Percentiles rank a stretch among this genome's conserved stretches.
Evolutionary conservation across 1,140 invertebrate species (phyloP).

Genomic region (Sarcophaga peregrina): DNA sequence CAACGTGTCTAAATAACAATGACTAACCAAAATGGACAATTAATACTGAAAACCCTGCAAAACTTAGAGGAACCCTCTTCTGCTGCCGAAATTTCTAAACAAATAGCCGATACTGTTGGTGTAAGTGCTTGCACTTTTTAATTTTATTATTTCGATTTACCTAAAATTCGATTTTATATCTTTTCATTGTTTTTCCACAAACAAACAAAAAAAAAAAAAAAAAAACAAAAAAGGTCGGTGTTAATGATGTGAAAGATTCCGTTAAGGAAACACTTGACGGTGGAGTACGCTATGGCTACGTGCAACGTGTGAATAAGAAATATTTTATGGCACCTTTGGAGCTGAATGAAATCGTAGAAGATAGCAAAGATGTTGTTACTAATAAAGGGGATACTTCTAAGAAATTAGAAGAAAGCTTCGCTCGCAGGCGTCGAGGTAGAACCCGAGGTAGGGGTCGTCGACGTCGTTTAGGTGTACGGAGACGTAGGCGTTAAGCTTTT

Average conservation of each 20-base stretch:
- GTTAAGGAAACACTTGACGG: constrained; percentile 40
- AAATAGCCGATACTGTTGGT: constrained; percentile 36
- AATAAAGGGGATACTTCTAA: constrained; percentile 2
- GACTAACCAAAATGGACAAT: constrained; percentile 44
- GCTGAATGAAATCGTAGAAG: background rate
- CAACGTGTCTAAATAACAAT: background rate
- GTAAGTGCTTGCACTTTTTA: constrained; percentile 4
- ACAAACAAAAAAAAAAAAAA: too few relatives aligned
- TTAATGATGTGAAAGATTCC: constrained; percentile 42
- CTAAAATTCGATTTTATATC: background rate
- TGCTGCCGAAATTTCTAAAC: constrained; percentile 29
- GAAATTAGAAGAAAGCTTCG: constrained; percentile 30
- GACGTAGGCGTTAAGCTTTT: constrained; percentile 25
- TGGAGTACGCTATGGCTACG: constrained; percentile 39
- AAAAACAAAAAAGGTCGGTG: constrained; percentile 20
- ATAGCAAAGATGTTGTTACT: background rate
- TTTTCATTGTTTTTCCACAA: too few relatives aligned
- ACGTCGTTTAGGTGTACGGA: constrained; percentile 9
- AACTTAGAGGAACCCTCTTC: constrained; percentile 39
- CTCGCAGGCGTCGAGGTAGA: background rate
- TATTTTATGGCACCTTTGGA: constrained; percentile 42
- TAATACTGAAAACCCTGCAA: constrained; percentile 42
- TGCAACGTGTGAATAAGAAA: constrained; percentile 38
- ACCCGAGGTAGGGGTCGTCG: constrained; percentile 1
- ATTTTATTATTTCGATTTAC: background rate